Base-by-base conservation (phyloP, 23 tunicate species). In the Oikopleura vanhoeffeni region DNA sequence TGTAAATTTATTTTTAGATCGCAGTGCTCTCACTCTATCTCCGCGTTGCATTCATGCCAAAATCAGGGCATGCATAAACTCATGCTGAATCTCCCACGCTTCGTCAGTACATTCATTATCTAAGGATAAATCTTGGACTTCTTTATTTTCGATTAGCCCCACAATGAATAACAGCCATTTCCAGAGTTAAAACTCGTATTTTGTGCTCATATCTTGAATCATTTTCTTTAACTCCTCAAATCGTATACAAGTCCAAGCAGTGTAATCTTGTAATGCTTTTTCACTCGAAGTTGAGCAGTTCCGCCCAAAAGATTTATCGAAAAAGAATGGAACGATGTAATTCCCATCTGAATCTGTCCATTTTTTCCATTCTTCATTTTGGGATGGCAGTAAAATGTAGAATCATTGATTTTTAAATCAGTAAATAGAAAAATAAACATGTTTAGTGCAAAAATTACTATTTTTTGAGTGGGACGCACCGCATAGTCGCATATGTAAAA, bases 1-100 rank as follows among this genome's bases (percentile, higher is more conserved):
- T n/a, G n/a, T n/a, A n/a, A n/a, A n/a, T n/a, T n/a, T n/a, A n/a
- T n/a, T n/a, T n/a, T n/a, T n/a, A n/a, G n/a, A n/a, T n/a, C n/a
- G n/a, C n/a, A 49, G 64, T 49, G 24, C 13, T 49, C 64, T 71
- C 38, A 71, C 79, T 2, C 38, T 3, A 71, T 71, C 79, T 24
- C 79, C 79, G 2, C 79, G 79, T 71, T 71, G 79, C 79, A 13
- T 18, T 71, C 79, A 30, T 71, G 79, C 79, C 79, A 71, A 38
- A 71, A 71, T 38, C 35, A 71, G 32, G 35, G 79, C 34, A 30
- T 71, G 79, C 38, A 71, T 24, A 71, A 71, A 71, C 38, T 71
- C 79, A 38, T 71, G 79, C 35, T 71, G 79, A 71, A 71, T 71
- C 35, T 71, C 79, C 79, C 79, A 71, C 4, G 32, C 79, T 71